Percentiles rank a stretch among this genome's conserved stretches.
These are phyloP conservation scores for Cassiopea andromeda DNA, from an alignment of 30 jellyfish, hydroid and myxozoan genomes.

Conservation along the genomic window DNA sequence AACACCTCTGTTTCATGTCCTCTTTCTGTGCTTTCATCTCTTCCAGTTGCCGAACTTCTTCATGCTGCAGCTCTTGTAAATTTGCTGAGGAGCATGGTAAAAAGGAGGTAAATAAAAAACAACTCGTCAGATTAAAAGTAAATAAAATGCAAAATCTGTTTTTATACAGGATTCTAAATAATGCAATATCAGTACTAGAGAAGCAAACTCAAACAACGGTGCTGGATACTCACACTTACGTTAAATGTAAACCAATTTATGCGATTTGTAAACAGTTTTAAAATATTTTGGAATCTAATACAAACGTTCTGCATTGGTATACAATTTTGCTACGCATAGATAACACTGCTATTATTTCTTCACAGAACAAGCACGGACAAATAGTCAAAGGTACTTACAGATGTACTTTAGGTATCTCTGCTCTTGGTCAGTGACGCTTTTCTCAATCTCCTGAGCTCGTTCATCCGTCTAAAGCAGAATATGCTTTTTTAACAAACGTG, in stretches of 20 bases:
- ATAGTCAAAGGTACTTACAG: conserved; percentile 68
- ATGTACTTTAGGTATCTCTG: conserved; percentile 94
- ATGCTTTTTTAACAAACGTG: no score
- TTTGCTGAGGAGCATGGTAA: conserved; percentile 80
- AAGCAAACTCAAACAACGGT: no score
- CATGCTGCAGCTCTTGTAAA: conserved; percentile 87
- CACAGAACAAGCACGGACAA: no score
- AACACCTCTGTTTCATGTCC: conserved; percentile 76
- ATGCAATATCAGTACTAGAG: no score
- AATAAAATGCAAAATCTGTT: not conserved
- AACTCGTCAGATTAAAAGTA: not conserved
- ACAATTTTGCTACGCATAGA: no score
- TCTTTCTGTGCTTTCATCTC: conserved; percentile 85
- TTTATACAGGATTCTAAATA: no score
- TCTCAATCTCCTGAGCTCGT: conserved; percentile 88
- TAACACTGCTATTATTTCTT: no score
- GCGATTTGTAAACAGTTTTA: no score
- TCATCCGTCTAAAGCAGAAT: conserved; percentile 84
- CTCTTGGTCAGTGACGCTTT: conserved; percentile 98
- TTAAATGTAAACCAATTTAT: not conserved
- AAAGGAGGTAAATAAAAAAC: no score
- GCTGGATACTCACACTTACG: no score
- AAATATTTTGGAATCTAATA: no score
- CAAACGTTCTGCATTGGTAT: no score
- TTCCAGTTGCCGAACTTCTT: conserved; percentile 77